Base-by-base conservation (phyloP, 2,888 invertebrate genomes). In the Apamea monoglypha region DNA sequence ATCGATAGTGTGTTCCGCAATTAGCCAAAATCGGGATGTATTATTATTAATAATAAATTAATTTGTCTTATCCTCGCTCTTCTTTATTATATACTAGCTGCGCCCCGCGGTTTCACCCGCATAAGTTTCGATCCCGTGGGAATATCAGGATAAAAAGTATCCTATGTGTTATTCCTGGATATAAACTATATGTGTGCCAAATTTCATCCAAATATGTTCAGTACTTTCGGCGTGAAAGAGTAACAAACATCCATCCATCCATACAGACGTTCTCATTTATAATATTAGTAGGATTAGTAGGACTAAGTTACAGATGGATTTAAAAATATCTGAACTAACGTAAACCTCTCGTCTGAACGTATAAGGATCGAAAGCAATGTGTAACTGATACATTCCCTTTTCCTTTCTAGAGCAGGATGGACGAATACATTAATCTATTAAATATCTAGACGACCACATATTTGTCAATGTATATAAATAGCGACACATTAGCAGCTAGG, bases 361-460 rank as follows among this genome's bases (percentile, higher is more conserved):
- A 79, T 70, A 84, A 47, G 87, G 87, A 44, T 14, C 29, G 66
- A 78, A 68, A 76, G 78, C 18, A 71, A 85, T 78, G 40, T 76
- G 71, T 61, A 69, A 74, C 69, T 44, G 76, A 78, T 80, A 81
- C 69, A 80, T 87, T 67, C 77, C 73, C 7, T 18, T 67, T 76
- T 47, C 82, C 64, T 71, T 74, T 64, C 53, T 73, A 44, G 66
- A 75, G 16, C 76, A 75, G 73, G 78, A 81, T 75, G 56, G 25
- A 78, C 44, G 18, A 70, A 88, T 80, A 68, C 53, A 50, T 80
- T 29, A 61, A 63, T 36, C 6, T 14, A 69, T 63, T 69, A 68
- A 81, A 80, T 71, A 80, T 78, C 64, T 44, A 32, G 40, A 68
- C 50, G 29, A 29, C 64, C 25, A 63, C 74, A 78, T 78, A 75